These are phyloP conservation scores for Ethmia dodecea DNA, from an alignment of 2,888 invertebrate species.

Conservation along the genomic window DNA sequence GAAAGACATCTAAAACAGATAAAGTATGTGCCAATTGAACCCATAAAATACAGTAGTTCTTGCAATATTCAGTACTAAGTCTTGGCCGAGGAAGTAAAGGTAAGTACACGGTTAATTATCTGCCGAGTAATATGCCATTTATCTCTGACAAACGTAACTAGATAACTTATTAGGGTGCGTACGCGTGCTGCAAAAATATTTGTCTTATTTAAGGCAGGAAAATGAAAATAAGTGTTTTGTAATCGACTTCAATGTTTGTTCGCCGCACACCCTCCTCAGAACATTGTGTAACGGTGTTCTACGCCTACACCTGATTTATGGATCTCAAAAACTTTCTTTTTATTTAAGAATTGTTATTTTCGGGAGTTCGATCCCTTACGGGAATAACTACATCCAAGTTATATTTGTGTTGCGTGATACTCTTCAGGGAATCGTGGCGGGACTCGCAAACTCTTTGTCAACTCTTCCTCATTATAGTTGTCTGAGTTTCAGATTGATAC, in stretches of 20 bases:
- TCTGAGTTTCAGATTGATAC: constrained; percentile 7
- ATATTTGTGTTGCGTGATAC: constrained; percentile 35
- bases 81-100: constrained; percentile 14
- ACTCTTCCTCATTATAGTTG: constrained; percentile 14
- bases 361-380: constrained; percentile 29
- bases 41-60: constrained; percentile 32
- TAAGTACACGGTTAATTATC: constrained; percentile 29
- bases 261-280: too few species aligned
- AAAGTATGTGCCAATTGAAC: constrained; percentile 28
- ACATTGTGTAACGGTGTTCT: constrained; percentile 6
- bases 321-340: constrained; percentile 23
- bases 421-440: constrained; percentile 16
- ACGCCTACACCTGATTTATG: constrained; percentile 31
- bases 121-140: constrained; percentile 32
- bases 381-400: constrained; percentile 34
- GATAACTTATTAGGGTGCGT: constrained; percentile 40
- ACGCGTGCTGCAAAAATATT: constrained; percentile 29
- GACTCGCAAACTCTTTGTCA: constrained; percentile 21
- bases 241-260: constrained; percentile 17
- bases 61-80: constrained; percentile 31
- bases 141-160: constrained; percentile 44
- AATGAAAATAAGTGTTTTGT: constrained; percentile 24
- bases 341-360: constrained; percentile 29
- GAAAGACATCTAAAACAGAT: neutral
- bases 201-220: constrained; percentile 17